Evolutionary conservation across 2,113 vertebrate genomes (phyloP), one percentile per base, ranked within the genome.

Genomic region (Petrocephalus microphthalmus): DNA sequence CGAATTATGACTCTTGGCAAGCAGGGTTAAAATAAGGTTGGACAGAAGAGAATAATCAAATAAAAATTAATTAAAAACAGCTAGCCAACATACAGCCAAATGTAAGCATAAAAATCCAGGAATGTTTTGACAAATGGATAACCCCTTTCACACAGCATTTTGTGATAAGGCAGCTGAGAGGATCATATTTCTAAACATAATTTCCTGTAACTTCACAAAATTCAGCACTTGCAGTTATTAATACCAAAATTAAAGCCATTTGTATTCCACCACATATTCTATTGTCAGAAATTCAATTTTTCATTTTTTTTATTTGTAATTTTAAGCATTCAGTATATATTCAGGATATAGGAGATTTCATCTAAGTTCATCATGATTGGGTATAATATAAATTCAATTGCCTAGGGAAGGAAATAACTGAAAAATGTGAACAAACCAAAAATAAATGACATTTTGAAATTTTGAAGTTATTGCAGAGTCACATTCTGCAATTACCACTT

Each of bases 251-350:
- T 78, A 78, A 42, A 78, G 33, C 71, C 71, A 78, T 78, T 78
- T 78, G 71, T 78, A 78, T 78, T 78, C 33, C 71, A 78, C 71
- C 71, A 78, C 71, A 78, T 78, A 78, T 78, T 78, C 71, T 42
- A 42, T 78, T 78, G 71, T 78, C 71, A 78, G 33, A 78, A 78
- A 78, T 42, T 78, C 71, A 78, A 42, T 78, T 78, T 78, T 78
- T 78, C 33, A 78, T 74, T 74, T 78, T 60, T 78, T 42, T 78
- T 37, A 42, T 78, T 78, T 78, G 33, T 19, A 78, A 78, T 78
- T 42, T 33, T 19, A 78, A 78, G 33, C 71, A 78, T 78, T 1
- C 29, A 29, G 33, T 74, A 37, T 29, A 42, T 29, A 78, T 78
- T 78, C n/a, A n/a, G 71, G 33, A 37, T 33, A 78, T 78, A 42